These are phyloP conservation scores for Palythoa grandis DNA, from an alignment of 92 coral and sea anemone species.

Conservation along the genomic window DNA sequence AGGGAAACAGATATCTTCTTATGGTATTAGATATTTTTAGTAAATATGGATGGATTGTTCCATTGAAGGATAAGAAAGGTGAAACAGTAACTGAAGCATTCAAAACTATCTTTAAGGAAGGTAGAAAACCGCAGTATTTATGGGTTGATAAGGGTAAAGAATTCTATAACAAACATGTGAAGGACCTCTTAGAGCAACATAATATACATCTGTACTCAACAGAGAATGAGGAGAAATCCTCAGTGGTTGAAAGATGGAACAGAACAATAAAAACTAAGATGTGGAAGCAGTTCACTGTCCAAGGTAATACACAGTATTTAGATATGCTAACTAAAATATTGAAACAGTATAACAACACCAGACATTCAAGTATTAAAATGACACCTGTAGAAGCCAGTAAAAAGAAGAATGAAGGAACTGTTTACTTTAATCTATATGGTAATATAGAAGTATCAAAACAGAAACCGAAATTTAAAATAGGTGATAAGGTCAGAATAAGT, in stretches of 20 bases:
- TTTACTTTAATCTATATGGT: constrained; percentile 61
- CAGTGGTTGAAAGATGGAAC: constrained; percentile 58
- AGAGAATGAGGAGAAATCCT: constrained; percentile 63
- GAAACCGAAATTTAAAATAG: constrained; percentile 60
- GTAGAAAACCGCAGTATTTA: constrained; percentile 59
- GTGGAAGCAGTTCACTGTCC: constrained; percentile 58
- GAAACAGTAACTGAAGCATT: constrained; percentile 56
- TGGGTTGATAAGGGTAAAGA: constrained; percentile 67
- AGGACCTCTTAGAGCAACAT: constrained; percentile 56
- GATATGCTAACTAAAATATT: constrained; percentile 51
- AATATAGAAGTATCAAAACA: constrained; percentile 47
- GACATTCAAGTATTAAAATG: constrained; percentile 59
- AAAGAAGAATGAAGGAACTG: constrained; percentile 59
- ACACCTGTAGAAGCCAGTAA: constrained; percentile 61
- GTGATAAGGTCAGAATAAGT: constrained; percentile 59
- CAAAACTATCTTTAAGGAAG: constrained; percentile 57
- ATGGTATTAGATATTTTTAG: constrained; percentile 58
- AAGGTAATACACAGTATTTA: constrained; percentile 51
- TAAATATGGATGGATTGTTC: constrained; percentile 62
- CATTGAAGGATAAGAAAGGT: constrained; percentile 59
- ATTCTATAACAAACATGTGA: constrained; percentile 53
- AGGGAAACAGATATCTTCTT: constrained; percentile 51
- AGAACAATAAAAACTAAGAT: constrained; percentile 59
- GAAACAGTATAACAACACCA: constrained; percentile 55
- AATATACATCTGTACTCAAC: constrained; percentile 53